A percentile compares a stretch with the other conserved stretches of the same genome.
Conservation (phyloP, 2,888 invertebrate genomes). For the Lottia gigantea region DNA sequence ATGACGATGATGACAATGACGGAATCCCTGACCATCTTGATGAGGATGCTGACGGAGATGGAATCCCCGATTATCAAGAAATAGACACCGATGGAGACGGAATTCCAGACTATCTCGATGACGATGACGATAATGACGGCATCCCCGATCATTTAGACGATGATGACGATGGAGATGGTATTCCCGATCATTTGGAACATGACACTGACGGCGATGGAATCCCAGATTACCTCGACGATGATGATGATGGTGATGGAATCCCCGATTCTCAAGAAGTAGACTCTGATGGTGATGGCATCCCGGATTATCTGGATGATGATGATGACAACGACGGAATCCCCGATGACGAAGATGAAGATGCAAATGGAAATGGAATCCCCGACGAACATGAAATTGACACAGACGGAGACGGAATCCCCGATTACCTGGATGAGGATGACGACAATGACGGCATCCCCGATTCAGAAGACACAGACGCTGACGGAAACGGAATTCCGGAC, state of each 20-base stretch:
- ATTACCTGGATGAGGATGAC: conserved; percentile 50
- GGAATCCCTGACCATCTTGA: conserved; percentile 49
- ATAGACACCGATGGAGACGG: conserved; percentile 48
- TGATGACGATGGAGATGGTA: conserved; percentile 49
- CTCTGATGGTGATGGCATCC: conserved; percentile 37
- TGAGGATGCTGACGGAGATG: conserved; percentile 52
- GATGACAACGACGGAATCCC: conserved; percentile 35
- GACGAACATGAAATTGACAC: conserved; percentile 36
- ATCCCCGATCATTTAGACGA: conserved; percentile 39
- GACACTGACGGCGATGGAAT: conserved; percentile 54
- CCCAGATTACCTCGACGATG: conserved; percentile 45
- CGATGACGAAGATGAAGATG: conserved; percentile 51
- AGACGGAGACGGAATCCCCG: conserved; percentile 60
- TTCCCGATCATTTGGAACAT: conserved; percentile 47
- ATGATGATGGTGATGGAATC: conserved; percentile 60
- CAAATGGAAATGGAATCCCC: conserved; percentile 45
- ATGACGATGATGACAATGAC: conserved; percentile 49
- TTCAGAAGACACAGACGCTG: conserved; percentile 42
- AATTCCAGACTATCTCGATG: conserved; percentile 45
- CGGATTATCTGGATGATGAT: conserved; percentile 35
- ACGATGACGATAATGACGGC: conserved; percentile 44
- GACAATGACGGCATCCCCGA: conserved; percentile 56
- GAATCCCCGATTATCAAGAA: conserved; percentile 46
- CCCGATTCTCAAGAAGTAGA: conserved; percentile 45
- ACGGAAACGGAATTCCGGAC: conserved; percentile 58